phyloP scores from a whole-genome alignment of 1,140 invertebrate genomes.

The Cydia fagiglandana region DNA sequence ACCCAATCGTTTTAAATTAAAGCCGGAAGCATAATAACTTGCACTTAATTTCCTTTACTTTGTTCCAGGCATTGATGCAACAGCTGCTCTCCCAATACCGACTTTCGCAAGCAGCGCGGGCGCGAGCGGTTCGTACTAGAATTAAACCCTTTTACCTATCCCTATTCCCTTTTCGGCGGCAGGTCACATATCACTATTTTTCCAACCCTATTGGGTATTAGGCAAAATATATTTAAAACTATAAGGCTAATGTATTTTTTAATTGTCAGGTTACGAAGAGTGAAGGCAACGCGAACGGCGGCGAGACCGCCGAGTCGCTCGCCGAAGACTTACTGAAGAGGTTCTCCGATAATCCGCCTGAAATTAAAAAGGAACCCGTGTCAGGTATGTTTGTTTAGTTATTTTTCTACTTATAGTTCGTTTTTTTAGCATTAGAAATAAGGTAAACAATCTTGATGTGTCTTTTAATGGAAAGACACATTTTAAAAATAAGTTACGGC shows the following conservation, averaged over 20 bases:
- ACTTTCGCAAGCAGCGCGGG: constrained; percentile 84
- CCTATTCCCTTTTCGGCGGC: constrained; percentile 41
- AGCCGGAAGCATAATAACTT: background rate
- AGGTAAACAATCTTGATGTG: no score
- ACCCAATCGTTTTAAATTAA: no score
- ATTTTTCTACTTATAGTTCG: constrained; percentile 15
- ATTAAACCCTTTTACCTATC: constrained; percentile 27
- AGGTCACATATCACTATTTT: constrained; percentile 36
- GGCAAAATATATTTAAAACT: background rate
- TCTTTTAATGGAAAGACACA: no score
- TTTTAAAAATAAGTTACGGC: no score
- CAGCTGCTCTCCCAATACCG: constrained; percentile 90
- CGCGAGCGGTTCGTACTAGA: constrained; percentile 71
- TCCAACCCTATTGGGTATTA: background rate
- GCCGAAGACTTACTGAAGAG: constrained; percentile 92
- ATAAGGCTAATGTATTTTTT: constrained; percentile 28
- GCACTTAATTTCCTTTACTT: constrained; percentile 28
- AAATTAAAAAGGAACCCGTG: constrained; percentile 83
- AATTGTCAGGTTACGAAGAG: constrained; percentile 67
- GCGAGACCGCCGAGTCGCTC: constrained; percentile 85
- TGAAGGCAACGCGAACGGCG: constrained; percentile 59
- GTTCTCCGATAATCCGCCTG: constrained; percentile 84
- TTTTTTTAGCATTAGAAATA: no score
- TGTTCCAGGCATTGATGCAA: constrained; percentile 79
- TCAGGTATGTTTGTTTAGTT: constrained; percentile 49